Percentiles rank a stretch among this genome's conserved stretches.
Evolutionary conservation across 1,140 invertebrate genomes (phyloP).

Genomic region (Bombus ignitus): DNA sequence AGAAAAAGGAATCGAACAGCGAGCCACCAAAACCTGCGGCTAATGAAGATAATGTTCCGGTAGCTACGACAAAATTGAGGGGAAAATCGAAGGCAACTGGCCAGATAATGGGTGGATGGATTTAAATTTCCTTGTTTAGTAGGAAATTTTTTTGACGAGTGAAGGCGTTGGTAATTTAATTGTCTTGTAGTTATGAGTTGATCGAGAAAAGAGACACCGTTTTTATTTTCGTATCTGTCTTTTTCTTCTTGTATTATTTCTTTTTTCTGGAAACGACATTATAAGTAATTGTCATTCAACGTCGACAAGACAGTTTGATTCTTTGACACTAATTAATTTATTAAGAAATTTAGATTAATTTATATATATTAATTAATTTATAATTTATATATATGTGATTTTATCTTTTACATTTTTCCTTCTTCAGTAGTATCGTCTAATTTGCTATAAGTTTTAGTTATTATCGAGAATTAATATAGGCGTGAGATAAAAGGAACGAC

Average conservation of each 20-base stretch:
- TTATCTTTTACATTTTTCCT: neutral
- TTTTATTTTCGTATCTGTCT: neutral
- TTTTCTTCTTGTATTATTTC: neutral
- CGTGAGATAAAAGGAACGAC: neutral
- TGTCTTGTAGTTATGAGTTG: neutral
- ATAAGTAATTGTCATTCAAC: neutral
- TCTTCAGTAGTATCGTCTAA: neutral
- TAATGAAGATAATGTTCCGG: constrained; percentile 16
- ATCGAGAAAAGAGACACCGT: neutral
- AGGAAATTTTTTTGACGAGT: neutral
- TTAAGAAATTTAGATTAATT: neutral
- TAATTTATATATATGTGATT: neutral
- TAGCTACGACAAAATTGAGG: constrained; percentile 80
- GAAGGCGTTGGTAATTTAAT: neutral
- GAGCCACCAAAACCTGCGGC: constrained; percentile 18
- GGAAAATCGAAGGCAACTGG: constrained; percentile 88
- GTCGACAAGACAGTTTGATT: neutral
- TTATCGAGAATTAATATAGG: neutral
- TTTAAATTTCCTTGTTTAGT: constrained; percentile 76
- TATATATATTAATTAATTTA: no score
- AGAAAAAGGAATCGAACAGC: constrained; percentile 20
- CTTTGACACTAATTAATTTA: neutral
- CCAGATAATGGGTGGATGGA: constrained; percentile 86
- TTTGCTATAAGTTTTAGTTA: neutral
- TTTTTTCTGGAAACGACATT: neutral